phyloP scores from a whole-genome alignment of 30 jellyfish, hydroid and myxozoan genomes.

The Pseudorhiza aurosa region DNA sequence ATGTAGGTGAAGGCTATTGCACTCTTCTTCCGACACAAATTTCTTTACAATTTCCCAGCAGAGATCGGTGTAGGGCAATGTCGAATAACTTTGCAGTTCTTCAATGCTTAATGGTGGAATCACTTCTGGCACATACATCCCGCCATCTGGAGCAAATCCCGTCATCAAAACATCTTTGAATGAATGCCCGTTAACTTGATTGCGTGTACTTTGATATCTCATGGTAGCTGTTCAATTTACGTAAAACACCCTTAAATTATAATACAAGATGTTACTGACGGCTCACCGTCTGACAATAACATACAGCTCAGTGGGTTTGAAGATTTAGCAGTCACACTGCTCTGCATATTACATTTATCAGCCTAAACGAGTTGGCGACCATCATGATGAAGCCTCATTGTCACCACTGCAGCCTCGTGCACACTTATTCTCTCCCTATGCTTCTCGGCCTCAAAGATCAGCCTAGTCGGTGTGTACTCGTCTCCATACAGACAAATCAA shows the following conservation, averaged over 20 bases:
- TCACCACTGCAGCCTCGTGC: not conserved
- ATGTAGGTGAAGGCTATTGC: not conserved
- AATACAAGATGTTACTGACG: too few relatives aligned
- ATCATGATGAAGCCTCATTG: not conserved
- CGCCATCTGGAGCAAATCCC: constrained; percentile 83
- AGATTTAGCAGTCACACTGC: too few relatives aligned
- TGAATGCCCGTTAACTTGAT: constrained; percentile 13
- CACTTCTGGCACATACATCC: constrained; percentile 73
- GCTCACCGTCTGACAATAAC: too few relatives aligned
- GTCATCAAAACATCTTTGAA: constrained; percentile 67
- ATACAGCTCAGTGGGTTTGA: too few relatives aligned
- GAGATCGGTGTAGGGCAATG: constrained; percentile 55
- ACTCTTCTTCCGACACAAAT: constrained; percentile 49
- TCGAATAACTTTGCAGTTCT: constrained; percentile 14
- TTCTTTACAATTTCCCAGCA: constrained; percentile 43
- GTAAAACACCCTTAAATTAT: not conserved
- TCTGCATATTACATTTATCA: too few relatives aligned
- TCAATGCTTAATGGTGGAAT: constrained; percentile 60
- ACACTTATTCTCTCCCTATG: not conserved
- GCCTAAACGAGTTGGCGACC: too few relatives aligned
- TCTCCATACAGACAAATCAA: not conserved
- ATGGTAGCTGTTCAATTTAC: not conserved
- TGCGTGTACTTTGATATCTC: constrained; percentile 73
- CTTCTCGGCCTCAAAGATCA: not conserved
- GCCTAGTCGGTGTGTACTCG: not conserved